These are phyloP conservation scores for Caradrina kadenii DNA, from an alignment of 2,888 invertebrate species.

Conservation along the genomic window DNA sequence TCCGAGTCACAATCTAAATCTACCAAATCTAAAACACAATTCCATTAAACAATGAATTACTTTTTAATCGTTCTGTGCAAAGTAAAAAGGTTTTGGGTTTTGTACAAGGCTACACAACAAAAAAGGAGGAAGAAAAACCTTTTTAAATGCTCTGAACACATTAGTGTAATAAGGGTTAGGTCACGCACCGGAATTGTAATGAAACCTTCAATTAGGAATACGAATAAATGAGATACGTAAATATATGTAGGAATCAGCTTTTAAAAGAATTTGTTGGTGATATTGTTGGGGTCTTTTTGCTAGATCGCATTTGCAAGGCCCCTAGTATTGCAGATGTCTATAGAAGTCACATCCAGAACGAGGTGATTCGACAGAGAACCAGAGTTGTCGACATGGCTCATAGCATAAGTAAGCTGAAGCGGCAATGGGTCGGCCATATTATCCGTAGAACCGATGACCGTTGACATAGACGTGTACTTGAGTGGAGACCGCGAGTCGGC, in stretches of 20 bases:
- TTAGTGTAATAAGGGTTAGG: conserved; percentile 77
- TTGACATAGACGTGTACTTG: no score
- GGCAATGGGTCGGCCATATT: no score
- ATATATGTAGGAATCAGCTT: conserved; percentile 23
- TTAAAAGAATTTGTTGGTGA: not conserved
- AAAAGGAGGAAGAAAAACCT: conserved; percentile 52
- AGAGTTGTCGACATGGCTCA: no score
- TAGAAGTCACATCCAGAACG: no score
- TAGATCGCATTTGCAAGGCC: no score
- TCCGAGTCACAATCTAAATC: conserved; percentile 2
- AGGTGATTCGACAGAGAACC: no score
- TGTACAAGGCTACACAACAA: conserved; percentile 26
- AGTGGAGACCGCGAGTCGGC: no score
- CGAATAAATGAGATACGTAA: conserved; percentile 55
- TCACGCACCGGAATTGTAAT: conserved; percentile 69
- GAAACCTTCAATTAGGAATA: conserved; percentile 70
- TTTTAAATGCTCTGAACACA: conserved; percentile 72
- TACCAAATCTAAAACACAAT: conserved; percentile 32
- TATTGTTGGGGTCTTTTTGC: no score
- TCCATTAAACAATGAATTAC: conserved; percentile 38
- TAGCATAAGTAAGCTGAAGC: no score
- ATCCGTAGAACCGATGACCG: no score
- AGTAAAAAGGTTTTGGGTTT: conserved; percentile 42
- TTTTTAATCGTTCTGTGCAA: conserved; percentile 37
- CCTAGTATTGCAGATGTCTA: no score